Base-by-base conservation (phyloP, 2,113 vertebrate genomes). In the Halcyon malimbica region DNA sequence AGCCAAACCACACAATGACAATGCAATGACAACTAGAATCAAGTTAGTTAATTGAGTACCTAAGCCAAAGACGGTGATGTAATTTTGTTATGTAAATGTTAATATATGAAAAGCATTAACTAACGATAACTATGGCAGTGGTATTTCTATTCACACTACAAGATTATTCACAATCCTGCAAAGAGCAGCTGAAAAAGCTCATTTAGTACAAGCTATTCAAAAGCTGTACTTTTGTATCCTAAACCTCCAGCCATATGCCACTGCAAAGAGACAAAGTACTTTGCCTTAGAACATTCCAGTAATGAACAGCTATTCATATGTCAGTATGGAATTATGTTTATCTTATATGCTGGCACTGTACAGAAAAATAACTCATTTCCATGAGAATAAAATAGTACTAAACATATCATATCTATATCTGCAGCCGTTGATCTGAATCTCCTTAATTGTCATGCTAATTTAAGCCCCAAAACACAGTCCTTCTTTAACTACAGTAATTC, bases 361-460 rank as follows among this genome's bases (percentile, higher is more conserved):
- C 51, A 96, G 95, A 90, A 96, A 96, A 83, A 92, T 88, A 95
- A 94, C 57, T 96, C 11, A 96, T 97, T 96, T 92, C 68, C 81
- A 93, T 87, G 35, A 96, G 50, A 88, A 97, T 95, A 91, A 96
- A 95, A 93, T n/a, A 86, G 64, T 78, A 90, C 64, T 85, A 93
- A 91, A 91, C 51, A 68, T 83, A 88, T 83, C 75, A 37, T 94
- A 96, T 96, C 95, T 97, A 8, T 89, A 94, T 95, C 89, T 86
- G 87, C 93, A 95, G 93, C 39, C 35, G 1, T 74, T 95, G 89
- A 96, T 97, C 87, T 92, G 93, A 90, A 96, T 97, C 92, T 95
- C 64, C 82, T 94, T 94, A 95, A 96, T 77, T 80, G 80, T 82
- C 70, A 87, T 79, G 85, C 69, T 97, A 94, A 97, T 97, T 91